Evolutionary conservation across 2,888 invertebrate genomes (phyloP), one percentile per base, ranked within the genome.

Genomic region (Drosophila pegasa): DNA sequence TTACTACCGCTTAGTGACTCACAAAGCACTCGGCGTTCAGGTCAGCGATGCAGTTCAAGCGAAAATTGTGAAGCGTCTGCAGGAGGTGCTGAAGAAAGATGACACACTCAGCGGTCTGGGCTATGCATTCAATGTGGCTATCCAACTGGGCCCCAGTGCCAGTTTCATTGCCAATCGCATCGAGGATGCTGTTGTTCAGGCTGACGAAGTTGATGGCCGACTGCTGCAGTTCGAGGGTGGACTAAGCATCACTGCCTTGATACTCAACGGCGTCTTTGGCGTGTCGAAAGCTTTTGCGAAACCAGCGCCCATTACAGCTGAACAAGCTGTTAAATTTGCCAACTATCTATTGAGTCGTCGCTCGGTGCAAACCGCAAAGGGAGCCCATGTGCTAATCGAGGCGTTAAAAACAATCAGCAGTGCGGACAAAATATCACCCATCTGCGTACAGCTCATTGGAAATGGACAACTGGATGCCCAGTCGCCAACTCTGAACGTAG

Each of bases 211-310:
- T 5, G 97, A 98, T 92, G 96, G 96, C 12, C 95, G 95, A 87
- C 95, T 96, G 84, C 93, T 98, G 70, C 97, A 98, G 93, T 99
- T 98, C 92, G 99, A 99, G 92, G 97, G 97, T 31, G 97, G 97
- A 9, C 93, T 98, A 54, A 96, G 96, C 2, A 95, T 96, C 47
- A 97, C 97, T 0, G 94, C 95, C 0, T 89, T 94, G 31, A 87
- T 95, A 31, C 92, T 95, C 2, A 93, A 94, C 16, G 94, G 95
- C 25, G 93, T 94, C 1, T 90, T 93, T 41, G 94, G 94, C 80
- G 92, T 96, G 9, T 93, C 95, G 12, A 93, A 93, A 54, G 92
- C 93, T n/a, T 92, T 94, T 27, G 94, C 94, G 61, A 95, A 95
- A 85, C 93, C 95, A 20, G 94, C 95, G 38, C 95, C 97, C 0